These are phyloP conservation scores for Phalacrocorax pelagicus DNA, from an alignment of 2,113 vertebrate genomes.

Conservation along the genomic window DNA sequence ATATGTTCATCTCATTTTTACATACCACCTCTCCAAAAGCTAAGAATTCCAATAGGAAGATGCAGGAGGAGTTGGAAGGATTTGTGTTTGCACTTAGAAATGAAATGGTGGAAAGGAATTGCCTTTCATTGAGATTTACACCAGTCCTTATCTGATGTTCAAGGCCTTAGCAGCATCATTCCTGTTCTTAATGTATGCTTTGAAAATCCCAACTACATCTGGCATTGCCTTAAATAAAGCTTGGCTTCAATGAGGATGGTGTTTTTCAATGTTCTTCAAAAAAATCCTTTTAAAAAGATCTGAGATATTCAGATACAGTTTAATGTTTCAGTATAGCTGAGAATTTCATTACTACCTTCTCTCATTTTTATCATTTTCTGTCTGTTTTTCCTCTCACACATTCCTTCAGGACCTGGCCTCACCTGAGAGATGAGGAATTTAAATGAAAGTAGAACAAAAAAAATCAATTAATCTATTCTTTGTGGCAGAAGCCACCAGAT, in stretches of 20 bases:
- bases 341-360: constrained; percentile 18
- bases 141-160: not conserved
- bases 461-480: constrained; percentile 64
- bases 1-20: not conserved
- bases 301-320: constrained; percentile 25
- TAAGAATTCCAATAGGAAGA: not conserved
- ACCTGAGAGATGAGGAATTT: constrained; percentile 44
- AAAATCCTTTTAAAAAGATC: constrained; percentile 47
- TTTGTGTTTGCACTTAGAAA: not conserved
- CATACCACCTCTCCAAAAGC: not conserved
- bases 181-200: not conserved
- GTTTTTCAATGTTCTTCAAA: constrained; percentile 18
- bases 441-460: constrained; percentile 53
- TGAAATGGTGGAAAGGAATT: not conserved
- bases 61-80: not conserved
- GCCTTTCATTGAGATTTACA: not conserved
- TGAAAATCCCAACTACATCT: constrained; percentile 2
- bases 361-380: constrained; percentile 37
- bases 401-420: constrained; percentile 43
- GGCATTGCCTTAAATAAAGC: constrained; percentile 4
- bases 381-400: constrained; percentile 16
- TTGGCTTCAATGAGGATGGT: constrained; percentile 16
- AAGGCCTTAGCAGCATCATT: not conserved
- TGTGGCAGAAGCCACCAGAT: constrained; percentile 64
- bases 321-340: constrained; percentile 8